Conservation (phyloP, 2,113 vertebrate genomes). For the Antechinus flavipes region DNA sequence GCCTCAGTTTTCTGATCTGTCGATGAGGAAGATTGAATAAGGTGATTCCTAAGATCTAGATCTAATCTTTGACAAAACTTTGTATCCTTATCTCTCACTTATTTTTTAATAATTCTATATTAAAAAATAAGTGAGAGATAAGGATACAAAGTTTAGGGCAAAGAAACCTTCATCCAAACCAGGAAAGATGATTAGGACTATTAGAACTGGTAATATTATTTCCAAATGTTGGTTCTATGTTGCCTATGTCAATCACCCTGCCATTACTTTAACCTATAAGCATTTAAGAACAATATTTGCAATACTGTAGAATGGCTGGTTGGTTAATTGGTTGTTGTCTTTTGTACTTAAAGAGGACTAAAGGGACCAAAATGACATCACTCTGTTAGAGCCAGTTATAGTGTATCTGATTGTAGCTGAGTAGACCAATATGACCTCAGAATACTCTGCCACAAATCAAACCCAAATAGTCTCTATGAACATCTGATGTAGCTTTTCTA, state of each 20-base stretch:
- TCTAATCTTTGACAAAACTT: background rate
- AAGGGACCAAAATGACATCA: too few relatives aligned
- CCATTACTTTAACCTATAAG: background rate
- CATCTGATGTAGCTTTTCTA: too few relatives aligned
- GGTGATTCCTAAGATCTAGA: background rate
- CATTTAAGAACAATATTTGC: background rate
- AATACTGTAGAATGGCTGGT: too few relatives aligned
- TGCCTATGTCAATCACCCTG: background rate
- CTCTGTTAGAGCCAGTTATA: too few relatives aligned
- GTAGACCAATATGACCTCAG: too few relatives aligned
- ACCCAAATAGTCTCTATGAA: too few relatives aligned
- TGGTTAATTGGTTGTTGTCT: too few relatives aligned
- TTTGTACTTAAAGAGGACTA: too few relatives aligned
- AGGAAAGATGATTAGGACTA: background rate
- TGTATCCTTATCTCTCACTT: too few relatives aligned
- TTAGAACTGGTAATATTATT: background rate
- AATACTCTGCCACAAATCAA: too few relatives aligned
- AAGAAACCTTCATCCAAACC: background rate
- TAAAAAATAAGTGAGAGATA: background rate
- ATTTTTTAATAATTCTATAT: background rate
- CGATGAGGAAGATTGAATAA: background rate
- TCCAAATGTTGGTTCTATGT: background rate
- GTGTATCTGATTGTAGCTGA: too few relatives aligned
- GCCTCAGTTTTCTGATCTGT: background rate
- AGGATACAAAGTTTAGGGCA: background rate